Conservation (phyloP, 1,140 invertebrate species). For the Samia ricini region DNA sequence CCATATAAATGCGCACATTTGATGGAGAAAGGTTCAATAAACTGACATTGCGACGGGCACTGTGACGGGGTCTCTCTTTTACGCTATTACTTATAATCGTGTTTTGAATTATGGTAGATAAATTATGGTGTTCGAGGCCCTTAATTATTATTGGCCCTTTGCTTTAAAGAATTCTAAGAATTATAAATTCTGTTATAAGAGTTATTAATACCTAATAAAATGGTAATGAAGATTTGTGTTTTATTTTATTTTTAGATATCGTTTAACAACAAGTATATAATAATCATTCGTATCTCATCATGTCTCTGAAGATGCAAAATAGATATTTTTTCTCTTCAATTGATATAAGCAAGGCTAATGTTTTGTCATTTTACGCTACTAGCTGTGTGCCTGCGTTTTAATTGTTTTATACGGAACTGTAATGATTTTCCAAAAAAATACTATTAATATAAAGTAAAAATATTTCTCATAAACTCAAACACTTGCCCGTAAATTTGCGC, state of each 20-base stretch:
- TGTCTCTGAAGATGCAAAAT: no score
- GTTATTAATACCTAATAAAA: neutral
- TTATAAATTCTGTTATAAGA: slow-evolving; percentile 4
- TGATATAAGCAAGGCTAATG: no score
- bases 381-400: no score
- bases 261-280: no score
- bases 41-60: slow-evolving; percentile 47
- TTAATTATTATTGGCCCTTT: slow-evolving; percentile 38
- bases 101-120: slow-evolving; percentile 51
- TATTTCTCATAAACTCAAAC: no score
- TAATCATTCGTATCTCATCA: no score
- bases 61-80: slow-evolving; percentile 38
- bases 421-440: no score
- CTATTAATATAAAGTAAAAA: no score
- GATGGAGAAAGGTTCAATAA: slow-evolving; percentile 61
- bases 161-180: slow-evolving; percentile 27
- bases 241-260: neutral
- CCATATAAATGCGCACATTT: slow-evolving; percentile 48
- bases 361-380: no score
- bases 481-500: no score
- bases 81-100: slow-evolving; percentile 52
- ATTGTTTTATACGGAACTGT: no score
- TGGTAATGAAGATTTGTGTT: neutral
- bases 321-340: no score
- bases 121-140: slow-evolving; percentile 31